These are phyloP conservation scores for Epinotia nisella DNA, from an alignment of 2,888 invertebrate genomes.

Conservation along the genomic window DNA sequence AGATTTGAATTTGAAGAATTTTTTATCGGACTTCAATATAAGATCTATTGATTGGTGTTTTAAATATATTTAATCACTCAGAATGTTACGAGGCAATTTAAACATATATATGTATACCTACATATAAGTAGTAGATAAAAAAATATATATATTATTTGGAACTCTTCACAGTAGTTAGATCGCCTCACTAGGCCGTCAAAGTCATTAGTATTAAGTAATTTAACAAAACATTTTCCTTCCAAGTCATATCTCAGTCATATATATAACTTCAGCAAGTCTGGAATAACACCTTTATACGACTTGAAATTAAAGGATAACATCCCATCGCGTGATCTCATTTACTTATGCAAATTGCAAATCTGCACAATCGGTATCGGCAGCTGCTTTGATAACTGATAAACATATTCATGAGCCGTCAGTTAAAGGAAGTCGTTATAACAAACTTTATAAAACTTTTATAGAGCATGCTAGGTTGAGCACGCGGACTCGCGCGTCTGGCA, in stretches of 20 bases:
- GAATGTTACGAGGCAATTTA: no score
- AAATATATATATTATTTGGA: no score
- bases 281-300: conserved; percentile 37
- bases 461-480: conserved; percentile 1
- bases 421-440: conserved; percentile 37
- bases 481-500: background rate
- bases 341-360: conserved; percentile 44
- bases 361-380: conserved; percentile 44
- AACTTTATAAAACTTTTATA: conserved; percentile 32
- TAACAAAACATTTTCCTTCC: background rate
- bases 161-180: no score
- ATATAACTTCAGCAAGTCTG: conserved; percentile 5
- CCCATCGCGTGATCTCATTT: conserved; percentile 43
- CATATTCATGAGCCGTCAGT: conserved; percentile 40
- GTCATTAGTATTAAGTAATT: background rate
- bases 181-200: background rate
- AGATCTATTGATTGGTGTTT: no score
- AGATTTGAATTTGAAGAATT: no score
- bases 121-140: no score
- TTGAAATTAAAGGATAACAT: conserved; percentile 35
- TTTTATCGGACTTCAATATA: no score
- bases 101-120: no score
- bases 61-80: no score
- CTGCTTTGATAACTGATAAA: conserved; percentile 42
- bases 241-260: background rate